Base-by-base conservation (phyloP, 2,888 invertebrate genomes). In the Platycheirus albimanus region DNA sequence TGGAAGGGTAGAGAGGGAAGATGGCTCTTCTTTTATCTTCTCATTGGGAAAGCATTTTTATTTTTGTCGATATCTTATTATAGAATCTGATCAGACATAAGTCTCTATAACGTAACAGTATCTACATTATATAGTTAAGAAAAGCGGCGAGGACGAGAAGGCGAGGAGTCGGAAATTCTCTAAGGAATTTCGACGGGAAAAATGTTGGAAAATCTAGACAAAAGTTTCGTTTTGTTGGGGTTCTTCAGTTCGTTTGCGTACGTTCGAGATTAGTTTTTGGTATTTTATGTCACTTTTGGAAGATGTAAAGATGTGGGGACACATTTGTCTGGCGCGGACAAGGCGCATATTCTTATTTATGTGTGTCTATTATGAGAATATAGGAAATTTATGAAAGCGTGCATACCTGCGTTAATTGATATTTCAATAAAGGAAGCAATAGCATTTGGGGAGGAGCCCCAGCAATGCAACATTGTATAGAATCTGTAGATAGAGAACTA, bases 21-120 rank as follows among this genome's bases (percentile, higher is more conserved):
- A 64, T 64, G 69, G 49, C 43, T 75, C 75, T 69, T 72, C 66
- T 38, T 45, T 52, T 72, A 56, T 66, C 58, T 45, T 51, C 20
- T 66, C 49, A 58, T 75, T 47, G 33, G 75, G 67, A 43, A 47
- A 45, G 45, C 43, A 49, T 36, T 76, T 81, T 77, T 77, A 77
- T 77, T 83, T 83, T 78, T 41, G 83, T 83, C 83, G 38, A 69
- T 74, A 74, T 83, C 78, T 83, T 78, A 69, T 83, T 83, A 72
- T 78, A 83, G 83, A 83, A 83, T 83, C 78, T 45, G 78, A 83
- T 83, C 83, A 83, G 83, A 83, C 72, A 74, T 58, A 78, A 72
- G 77, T 78, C 77, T 71, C 58, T 41, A 11, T 13, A 28, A 49
- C 38, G 49, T 33, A 63, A 61, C 61, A 45, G 30, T 33, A n/a